phyloP scores from a whole-genome alignment of 1,140 invertebrate species.

The Trichoplusia ni region DNA sequence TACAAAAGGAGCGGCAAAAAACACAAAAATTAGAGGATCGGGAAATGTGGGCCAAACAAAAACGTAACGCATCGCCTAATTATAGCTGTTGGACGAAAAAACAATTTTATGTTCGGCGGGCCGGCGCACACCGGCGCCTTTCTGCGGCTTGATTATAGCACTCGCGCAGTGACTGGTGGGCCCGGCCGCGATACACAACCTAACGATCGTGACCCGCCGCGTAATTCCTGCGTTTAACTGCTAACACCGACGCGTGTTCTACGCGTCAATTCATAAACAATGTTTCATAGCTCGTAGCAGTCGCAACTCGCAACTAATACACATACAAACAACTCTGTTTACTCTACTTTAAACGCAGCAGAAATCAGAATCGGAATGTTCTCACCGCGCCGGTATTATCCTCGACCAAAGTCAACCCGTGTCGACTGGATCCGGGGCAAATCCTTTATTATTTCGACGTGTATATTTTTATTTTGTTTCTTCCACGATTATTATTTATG shows the following conservation, averaged over 20 bases:
- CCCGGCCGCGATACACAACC: conserved; percentile 19
- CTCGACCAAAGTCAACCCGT: conserved; percentile 52
- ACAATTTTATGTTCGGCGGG: conserved; percentile 74
- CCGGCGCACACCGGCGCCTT: conserved; percentile 58
- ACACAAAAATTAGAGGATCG: conserved; percentile 79
- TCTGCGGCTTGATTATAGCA: conserved; percentile 38
- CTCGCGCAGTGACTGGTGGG: conserved; percentile 10
- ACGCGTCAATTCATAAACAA: conserved; percentile 12
- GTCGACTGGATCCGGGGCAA: conserved; percentile 51
- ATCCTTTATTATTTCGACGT: conserved; percentile 80
- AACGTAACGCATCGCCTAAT: conserved; percentile 80
- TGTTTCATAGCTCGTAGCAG: neutral
- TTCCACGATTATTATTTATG: conserved; percentile 79
- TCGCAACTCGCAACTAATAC: too few relatives aligned
- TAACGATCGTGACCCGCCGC: conserved; percentile 2
- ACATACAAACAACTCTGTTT: neutral
- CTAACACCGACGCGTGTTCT: neutral
- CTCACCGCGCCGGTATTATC: conserved; percentile 9
- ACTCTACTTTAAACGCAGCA: neutral
- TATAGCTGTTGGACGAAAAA: conserved; percentile 79
- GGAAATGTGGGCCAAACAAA: conserved; percentile 81
- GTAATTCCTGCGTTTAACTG: conserved; percentile 1
- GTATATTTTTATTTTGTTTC: conserved; percentile 78
- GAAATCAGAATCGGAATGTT: neutral
- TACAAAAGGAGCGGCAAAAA: conserved; percentile 80